These are phyloP conservation scores for Oikopleura albicans DNA, from an alignment of 23 tunicate species.

Conservation along the genomic window DNA sequence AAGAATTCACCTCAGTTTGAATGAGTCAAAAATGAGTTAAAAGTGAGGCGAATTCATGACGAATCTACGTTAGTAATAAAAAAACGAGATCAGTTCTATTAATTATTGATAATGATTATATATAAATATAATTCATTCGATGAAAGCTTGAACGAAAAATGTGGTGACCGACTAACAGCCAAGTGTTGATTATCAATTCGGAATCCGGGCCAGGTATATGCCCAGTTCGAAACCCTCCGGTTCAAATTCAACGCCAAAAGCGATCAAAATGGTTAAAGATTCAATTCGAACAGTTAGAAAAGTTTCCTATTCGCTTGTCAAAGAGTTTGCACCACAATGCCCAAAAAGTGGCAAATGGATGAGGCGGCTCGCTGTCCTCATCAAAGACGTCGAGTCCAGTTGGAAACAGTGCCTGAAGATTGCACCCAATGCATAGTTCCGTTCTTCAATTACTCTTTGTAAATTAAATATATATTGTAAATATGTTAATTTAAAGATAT, in stretches of 20 bases:
- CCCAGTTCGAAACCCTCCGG: neutral
- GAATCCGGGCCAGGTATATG: neutral
- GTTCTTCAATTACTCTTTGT: no score
- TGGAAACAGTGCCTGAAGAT: neutral
- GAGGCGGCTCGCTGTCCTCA: neutral
- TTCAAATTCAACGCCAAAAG: neutral
- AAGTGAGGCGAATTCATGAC: no score
- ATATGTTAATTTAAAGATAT: no score
- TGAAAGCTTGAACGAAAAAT: no score
- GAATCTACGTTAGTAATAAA: no score
- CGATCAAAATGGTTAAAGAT: neutral
- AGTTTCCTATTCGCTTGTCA: neutral
- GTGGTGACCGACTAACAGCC: neutral
- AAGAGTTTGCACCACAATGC: neutral
- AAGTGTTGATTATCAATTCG: neutral
- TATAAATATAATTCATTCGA: no score
- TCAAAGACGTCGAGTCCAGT: neutral
- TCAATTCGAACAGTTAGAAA: neutral
- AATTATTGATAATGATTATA: no score
- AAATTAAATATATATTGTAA: no score
- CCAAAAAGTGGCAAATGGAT: neutral
- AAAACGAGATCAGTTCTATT: no score
- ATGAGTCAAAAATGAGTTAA: no score
- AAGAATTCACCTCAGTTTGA: no score
- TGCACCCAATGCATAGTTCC: neutral